Evolutionary conservation across 2,888 invertebrate genomes (phyloP), one percentile per base, ranked within the genome.

Genomic region (Sycophila texana): DNA sequence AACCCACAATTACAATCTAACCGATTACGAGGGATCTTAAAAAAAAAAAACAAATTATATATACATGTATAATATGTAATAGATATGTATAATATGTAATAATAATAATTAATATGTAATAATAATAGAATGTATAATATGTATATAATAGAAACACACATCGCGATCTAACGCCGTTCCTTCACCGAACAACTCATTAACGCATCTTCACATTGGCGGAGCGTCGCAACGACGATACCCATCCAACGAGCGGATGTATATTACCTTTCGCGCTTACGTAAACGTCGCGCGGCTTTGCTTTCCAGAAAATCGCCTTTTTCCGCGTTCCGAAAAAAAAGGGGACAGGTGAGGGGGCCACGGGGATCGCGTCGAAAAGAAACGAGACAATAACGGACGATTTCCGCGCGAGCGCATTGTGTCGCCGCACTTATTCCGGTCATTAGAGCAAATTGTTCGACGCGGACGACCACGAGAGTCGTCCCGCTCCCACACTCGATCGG

Each of bases 361-460:
- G n/a, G 26, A 3, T 16, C n/a, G n/a, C 16, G 12, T 53, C 30
- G 2, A 39, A 49, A 65, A 16, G 22, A 72, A 72, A 72, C 18
- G n/a, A 39, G n/a, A 30, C 18, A 47, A 49, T 18, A 14, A 58
- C 26, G 22, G 47, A 16, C 51, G 20, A 65, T 72, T 77, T 77
- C 65, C 70, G 65, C 16, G 18, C 55, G 20, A 26, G 30, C 55
- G 39, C 53, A 53, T 53, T 63, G 53, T 65, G 3, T 51, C 18
- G 14, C n/a, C 26, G 26, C 58, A 14, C 58, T 58, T 67, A 67
- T 67, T 67, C 58, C 67, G 67, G 70, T 71, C 55, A 76, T 71
- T 76, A 57, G 70, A 71, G 71, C 61, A 65, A 77, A 66, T 66
- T 77, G 70, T 49, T 53, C 22, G 63, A 61, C 53, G 5, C 30